A percentile compares a stretch with the other conserved stretches of the same genome.
Evolutionary conservation across 2,797 vertebrate species (phyloP).

Genomic region (Neosilurus mollespiculum): DNA sequence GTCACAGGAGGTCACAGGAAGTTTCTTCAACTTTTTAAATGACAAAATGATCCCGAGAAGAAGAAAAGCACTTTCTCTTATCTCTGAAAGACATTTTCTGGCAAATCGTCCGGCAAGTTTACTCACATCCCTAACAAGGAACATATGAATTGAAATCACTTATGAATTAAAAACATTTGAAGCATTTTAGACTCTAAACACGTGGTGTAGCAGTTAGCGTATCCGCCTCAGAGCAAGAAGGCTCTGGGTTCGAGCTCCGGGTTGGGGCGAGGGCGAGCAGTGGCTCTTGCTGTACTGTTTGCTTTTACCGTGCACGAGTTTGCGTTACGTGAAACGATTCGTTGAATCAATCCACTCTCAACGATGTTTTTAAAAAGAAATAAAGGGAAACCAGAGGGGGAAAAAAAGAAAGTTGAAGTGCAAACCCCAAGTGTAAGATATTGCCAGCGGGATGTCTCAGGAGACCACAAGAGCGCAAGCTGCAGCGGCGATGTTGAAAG

Average conservation of each 20-base stretch:
- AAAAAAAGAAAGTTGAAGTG: not conserved
- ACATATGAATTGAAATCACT: not conserved
- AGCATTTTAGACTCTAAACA: not conserved
- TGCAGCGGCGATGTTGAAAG: conserved; percentile 4
- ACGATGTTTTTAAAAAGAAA: not conserved
- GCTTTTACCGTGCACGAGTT: not conserved
- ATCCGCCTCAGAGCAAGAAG: too few relatives aligned
- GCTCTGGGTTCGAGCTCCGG: too few relatives aligned
- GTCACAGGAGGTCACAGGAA: not conserved
- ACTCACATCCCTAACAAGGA: not conserved
- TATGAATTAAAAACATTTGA: not conserved
- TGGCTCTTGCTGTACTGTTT: not conserved
- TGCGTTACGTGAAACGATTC: not conserved
- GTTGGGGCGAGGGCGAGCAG: too few relatives aligned
- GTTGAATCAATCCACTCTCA: not conserved
- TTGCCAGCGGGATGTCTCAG: conserved; percentile 26
- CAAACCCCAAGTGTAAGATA: conserved; percentile 15
- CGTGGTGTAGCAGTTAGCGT: too few relatives aligned
- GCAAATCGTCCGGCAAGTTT: not conserved
- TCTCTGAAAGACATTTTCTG: not conserved
- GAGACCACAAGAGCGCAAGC: conserved; percentile 26
- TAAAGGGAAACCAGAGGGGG: not conserved
- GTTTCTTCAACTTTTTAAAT: not conserved
- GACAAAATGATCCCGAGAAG: not conserved
- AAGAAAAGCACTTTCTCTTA: not conserved